Percentiles rank a stretch among this genome's conserved stretches.
phyloP scores from a whole-genome alignment of 2,113 vertebrate species.

The Eudyptes chrysolophus region DNA sequence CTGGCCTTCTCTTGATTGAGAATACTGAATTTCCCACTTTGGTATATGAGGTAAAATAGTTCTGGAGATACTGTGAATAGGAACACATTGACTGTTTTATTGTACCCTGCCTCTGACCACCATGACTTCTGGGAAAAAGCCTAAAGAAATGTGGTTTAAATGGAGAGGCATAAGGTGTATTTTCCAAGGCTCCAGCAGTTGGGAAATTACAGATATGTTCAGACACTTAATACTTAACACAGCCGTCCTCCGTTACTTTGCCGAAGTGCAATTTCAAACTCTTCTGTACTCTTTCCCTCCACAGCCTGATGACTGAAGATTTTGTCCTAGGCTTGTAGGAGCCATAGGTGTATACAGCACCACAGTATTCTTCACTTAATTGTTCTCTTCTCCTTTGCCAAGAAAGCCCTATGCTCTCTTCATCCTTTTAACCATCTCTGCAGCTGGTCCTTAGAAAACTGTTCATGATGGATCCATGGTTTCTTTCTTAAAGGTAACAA shows the following conservation, averaged over 20 bases:
- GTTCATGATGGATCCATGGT: fast-evolving
- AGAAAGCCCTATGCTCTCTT: not conserved
- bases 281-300: not conserved
- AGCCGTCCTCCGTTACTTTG: not conserved
- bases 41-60: not conserved
- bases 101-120: not conserved
- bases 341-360: fast-evolving
- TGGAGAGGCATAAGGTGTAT: not conserved
- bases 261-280: not conserved
- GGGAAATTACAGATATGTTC: not conserved
- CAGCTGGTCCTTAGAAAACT: not conserved
- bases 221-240: not conserved
- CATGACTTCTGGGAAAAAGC: not conserved
- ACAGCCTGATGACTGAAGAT: not conserved
- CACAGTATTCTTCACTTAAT: not conserved
- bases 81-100: not conserved
- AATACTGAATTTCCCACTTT: not conserved
- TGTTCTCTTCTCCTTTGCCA: not conserved
- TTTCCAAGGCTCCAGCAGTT: not conserved
- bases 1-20: not conserved
- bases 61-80: not conserved
- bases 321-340: not conserved
- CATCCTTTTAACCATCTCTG: not conserved
- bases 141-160: not conserved
- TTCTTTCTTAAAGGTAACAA: not conserved